Base-by-base conservation (phyloP, 2,797 vertebrate species). In the Amblyraja radiata region DNA sequence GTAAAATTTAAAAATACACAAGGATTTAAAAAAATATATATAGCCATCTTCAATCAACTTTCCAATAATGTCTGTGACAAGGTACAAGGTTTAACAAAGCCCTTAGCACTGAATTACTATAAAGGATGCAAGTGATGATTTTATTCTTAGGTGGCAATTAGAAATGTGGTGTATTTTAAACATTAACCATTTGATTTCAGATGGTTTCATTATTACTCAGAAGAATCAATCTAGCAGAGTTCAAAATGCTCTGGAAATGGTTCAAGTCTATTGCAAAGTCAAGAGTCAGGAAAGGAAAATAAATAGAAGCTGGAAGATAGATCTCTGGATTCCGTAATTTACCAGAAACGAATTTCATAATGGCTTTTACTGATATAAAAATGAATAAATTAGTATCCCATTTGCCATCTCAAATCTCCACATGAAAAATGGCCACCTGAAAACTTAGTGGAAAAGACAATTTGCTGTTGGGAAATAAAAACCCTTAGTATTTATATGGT, bases 1-100 rank as follows among this genome's bases (percentile, higher is more conserved):
- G 90, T 74, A 91, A 92, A 73, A 92, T 92, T 39, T 28, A 92
- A 71, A 74, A 92, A 23, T 76, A 92, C 71, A 92, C 46, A 54
- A 54, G 46, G 46, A 54, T 54, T 54, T 54, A 5, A 5, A 54
- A 54, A 54, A 54, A 54, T 76, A 76, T 92, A 92, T 58, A 36
- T 36, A 92, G 23, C 71, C 46, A 92, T 54, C 90, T 92, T 25
- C 71, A 74, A 39, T 65, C 90, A 91, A 68, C 21, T n/a, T 73
- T 91, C 68, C 46, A 92, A 92, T 74, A 28, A 74, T 92, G 39
- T 92, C 90, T 46, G 36, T 46, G 46, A 92, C 65, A 32, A 68
- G 11, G 86, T 90, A 54, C 71, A 92, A 76, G 39, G 36, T 54
- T 28, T 25, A 46, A 68, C 68, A 36, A 68, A 88, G 84, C n/a